A percentile compares a stretch with the other conserved stretches of the same genome.
Conservation (phyloP, 1,140 invertebrate species). For the Neelides sp. region DNA sequence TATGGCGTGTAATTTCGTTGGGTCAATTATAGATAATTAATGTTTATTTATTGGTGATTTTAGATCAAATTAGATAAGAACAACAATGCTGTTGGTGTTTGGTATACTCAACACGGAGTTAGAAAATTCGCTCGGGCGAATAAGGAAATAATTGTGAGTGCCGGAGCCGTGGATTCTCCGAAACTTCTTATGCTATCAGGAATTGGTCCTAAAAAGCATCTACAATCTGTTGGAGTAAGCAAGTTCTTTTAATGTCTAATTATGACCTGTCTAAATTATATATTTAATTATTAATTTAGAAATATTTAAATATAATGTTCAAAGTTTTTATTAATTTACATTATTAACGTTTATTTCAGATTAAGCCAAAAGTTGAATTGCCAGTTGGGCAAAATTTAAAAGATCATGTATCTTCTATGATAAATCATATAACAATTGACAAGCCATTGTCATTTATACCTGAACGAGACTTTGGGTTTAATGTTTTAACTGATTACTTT, state of each 20-base stretch:
- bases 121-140: constrained; percentile 17
- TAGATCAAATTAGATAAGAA: constrained; percentile 22
- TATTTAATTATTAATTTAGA: not conserved
- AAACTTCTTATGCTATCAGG: constrained; percentile 38
- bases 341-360: not conserved
- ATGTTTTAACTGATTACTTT: constrained; percentile 11
- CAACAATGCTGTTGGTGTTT: constrained; percentile 15
- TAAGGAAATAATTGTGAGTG: constrained; percentile 34
- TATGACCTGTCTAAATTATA: not conserved
- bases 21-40: not conserved
- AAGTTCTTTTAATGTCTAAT: too few relatives aligned
- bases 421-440: constrained; percentile 15
- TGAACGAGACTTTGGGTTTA: constrained; percentile 10
- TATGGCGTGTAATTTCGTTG: not conserved
- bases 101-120: constrained; percentile 16
- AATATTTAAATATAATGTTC: not conserved
- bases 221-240: constrained; percentile 28
- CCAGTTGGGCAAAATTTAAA: constrained; percentile 24
- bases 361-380: constrained; percentile 16
- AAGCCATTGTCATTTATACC: constrained; percentile 13
- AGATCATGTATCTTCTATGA: constrained; percentile 10
- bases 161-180: constrained; percentile 31
- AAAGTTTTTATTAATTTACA: not conserved
- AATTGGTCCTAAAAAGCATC: constrained; percentile 36
- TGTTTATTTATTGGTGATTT: constrained; percentile 3